These are phyloP conservation scores for Tachina lurida DNA, from an alignment of 2,888 invertebrate species.

Conservation along the genomic window DNA sequence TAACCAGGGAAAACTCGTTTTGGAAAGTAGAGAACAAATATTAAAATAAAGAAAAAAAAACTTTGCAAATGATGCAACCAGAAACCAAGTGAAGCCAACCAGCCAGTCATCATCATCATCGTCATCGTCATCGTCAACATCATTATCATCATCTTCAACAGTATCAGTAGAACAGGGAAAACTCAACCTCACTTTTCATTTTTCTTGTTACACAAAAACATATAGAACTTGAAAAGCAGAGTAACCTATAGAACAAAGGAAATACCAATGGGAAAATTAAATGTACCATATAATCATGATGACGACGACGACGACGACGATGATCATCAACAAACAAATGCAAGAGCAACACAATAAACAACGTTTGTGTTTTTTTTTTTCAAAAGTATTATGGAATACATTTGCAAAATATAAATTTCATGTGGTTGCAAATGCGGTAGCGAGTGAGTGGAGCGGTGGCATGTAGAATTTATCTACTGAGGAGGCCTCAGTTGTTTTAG, in stretches of 20 bases:
- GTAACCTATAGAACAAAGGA: constrained; percentile 71
- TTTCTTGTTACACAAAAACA: constrained; percentile 67
- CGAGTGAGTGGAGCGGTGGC: background rate
- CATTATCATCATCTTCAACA: background rate
- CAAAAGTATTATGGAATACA: constrained; percentile 36
- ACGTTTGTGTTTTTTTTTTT: constrained; percentile 9
- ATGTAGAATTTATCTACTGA: constrained; percentile 1
- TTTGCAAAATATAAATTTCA: constrained; percentile 43
- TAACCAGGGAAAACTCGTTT: constrained; percentile 58
- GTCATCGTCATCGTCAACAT: background rate
- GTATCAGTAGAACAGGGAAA: constrained; percentile 66
- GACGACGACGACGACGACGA: constrained; percentile 12
- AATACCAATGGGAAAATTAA: constrained; percentile 69
- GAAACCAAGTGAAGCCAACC: constrained; percentile 49
- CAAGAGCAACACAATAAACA: constrained; percentile 17
- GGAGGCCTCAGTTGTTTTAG: background rate
- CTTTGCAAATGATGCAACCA: constrained; percentile 58
- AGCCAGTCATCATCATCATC: constrained; percentile 37
- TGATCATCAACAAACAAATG: background rate
- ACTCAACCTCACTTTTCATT: constrained; percentile 71
- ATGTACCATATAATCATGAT: constrained; percentile 49
- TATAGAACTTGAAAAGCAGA: constrained; percentile 67
- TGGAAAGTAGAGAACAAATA: constrained; percentile 37
- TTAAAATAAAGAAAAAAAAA: background rate
- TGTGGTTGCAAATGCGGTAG: constrained; percentile 18